Evolutionary conservation across 2,797 vertebrate genomes (phyloP).

Genomic region (Ispidina picta): DNA sequence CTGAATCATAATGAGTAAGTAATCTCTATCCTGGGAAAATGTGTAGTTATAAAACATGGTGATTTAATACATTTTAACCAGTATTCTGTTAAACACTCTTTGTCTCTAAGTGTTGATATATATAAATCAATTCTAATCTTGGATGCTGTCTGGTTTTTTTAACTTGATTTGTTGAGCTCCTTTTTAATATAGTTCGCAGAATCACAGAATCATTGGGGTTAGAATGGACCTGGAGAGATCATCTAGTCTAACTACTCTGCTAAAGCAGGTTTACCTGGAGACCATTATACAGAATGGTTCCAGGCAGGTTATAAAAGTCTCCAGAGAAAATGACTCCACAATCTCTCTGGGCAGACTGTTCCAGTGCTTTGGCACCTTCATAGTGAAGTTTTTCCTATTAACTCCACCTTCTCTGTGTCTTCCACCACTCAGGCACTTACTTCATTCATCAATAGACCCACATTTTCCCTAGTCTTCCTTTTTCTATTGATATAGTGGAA

Average conservation of each 20-base stretch:
- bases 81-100: neutral
- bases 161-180: neutral
- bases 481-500: neutral
- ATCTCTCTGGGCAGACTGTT: too few species aligned
- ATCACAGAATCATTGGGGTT: too few species aligned
- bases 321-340: too few species aligned
- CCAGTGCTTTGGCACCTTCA: too few species aligned
- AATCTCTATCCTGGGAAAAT: neutral
- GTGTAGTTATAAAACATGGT: neutral
- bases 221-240: too few species aligned
- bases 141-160: neutral
- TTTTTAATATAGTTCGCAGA: neutral
- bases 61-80: neutral
- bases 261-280: too few species aligned
- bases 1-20: neutral
- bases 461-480: neutral
- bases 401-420: neutral
- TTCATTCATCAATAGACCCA: neutral
- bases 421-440: neutral
- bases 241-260: too few species aligned
- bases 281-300: too few species aligned
- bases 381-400: neutral
- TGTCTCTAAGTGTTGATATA: neutral
- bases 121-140: neutral
- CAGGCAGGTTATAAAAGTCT: too few species aligned